Base-by-base conservation (phyloP, 2,797 vertebrate species). In the Centroberyx gerrardi region DNA sequence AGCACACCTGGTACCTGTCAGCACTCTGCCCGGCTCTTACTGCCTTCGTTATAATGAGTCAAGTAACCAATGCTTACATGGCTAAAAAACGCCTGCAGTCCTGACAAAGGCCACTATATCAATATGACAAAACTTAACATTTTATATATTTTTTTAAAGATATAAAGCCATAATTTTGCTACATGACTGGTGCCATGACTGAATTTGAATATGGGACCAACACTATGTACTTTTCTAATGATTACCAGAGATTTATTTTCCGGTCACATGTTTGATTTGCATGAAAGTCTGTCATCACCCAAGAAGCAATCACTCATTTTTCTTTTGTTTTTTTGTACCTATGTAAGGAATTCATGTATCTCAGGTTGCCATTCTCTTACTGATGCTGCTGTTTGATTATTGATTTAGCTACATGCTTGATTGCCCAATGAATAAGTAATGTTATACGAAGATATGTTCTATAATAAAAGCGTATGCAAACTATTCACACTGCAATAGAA, bases 1-100 rank as follows among this genome's bases (percentile, higher is more conserved):
- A 94, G 0, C 49, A 83, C 33, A 72, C 80, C 51, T 99, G 98
- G 97, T 99, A 98, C 91, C 85, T 99, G 3, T 86, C 93, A 0
- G 93, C 92, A 8, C 86, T 97, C 2, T 97, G 97, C 70, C 96
- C 96, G 0, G 48, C 93, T 0, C 17, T 98, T 61, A 90, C 94
- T 49, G 96, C 96, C 65, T 90, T 99, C 71, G 91, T 97, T 70
- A 89, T 99, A 72, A 99, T 99, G 97, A 98, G 93, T 89, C 98
- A 99, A 88, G 96, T 99, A 76, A 97, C 96, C 88, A 96, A 95
- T 0, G 95, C 97, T 0, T 99, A 99, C 87, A 89, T 96, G 76
- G 96, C 96, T 48, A 97, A 96, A 83, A 99, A 98, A 81, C 95
- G 95, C 49, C 90, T 96, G 62, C 96, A 98, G 88, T 97, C 96